These are phyloP conservation scores for Pica pica DNA, from an alignment of 2,113 vertebrate species.

Conservation along the genomic window DNA sequence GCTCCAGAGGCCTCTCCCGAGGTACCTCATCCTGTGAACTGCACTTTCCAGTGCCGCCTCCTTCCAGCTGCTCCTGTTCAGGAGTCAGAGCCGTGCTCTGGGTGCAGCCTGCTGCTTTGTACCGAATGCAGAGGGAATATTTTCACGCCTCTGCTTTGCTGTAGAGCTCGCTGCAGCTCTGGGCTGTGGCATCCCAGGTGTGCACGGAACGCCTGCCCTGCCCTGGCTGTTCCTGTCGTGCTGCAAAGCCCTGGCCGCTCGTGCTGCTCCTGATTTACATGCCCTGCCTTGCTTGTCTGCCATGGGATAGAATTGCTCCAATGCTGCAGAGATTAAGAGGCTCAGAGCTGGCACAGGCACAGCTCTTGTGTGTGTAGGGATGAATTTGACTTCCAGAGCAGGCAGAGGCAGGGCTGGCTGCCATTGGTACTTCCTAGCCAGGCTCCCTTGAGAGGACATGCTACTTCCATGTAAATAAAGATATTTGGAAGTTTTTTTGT, in stretches of 20 bases:
- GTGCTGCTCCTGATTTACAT: not conserved
- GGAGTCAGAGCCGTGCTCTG: fast-evolving
- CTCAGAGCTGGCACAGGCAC: not conserved
- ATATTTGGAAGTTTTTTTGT: not conserved
- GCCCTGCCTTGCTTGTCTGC: not conserved
- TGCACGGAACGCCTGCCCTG: not conserved
- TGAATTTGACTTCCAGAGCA: not conserved
- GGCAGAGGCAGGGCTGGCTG: not conserved
- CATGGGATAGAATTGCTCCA: not conserved
- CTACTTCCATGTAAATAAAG: fast-evolving
- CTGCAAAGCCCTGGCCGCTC: not conserved
- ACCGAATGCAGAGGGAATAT: not conserved
- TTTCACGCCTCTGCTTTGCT: fast-evolving
- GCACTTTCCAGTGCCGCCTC: not conserved
- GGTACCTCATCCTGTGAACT: not conserved
- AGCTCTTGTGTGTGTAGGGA: not conserved
- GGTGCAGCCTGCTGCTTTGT: not conserved
- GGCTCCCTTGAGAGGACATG: not conserved
- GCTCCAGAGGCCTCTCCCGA: not conserved
- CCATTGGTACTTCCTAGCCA: not conserved
- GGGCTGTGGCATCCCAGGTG: not conserved
- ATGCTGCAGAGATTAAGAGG: not conserved
- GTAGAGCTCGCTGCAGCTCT: not conserved
- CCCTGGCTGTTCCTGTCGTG: not conserved
- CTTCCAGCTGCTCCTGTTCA: not conserved